Evolutionary conservation across 2,113 vertebrate genomes (phyloP), one percentile per base, ranked within the genome.

Genomic region (Hassar affinis): DNA sequence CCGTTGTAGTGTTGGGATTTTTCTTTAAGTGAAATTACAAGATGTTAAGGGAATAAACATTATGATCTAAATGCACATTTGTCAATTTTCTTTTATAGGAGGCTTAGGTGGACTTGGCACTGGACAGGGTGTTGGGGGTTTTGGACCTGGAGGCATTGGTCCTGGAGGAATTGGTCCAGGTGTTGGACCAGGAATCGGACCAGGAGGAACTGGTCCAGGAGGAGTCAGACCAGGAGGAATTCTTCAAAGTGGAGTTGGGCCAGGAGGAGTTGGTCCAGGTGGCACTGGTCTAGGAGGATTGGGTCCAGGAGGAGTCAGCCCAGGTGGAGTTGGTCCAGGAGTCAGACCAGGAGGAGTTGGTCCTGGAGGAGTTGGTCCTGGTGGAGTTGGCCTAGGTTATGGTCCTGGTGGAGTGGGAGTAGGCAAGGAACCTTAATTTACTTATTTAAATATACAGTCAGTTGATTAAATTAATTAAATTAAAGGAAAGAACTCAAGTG

Each of bases 91-190:
- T 57, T 57, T 33, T 57, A 25, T 27, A 79, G 49, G 20, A 68
- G 79, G 79, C 33, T 35, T 69, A n/a, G 79, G 62, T 80, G 62
- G 59, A 22, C 9, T 79, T 79, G 88, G 88, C 61, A 68, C 78
- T 6, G 88, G 88, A 57, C 78, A 11, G 89, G 33, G 66, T 17
- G 6, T 81, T 22, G 80, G 86, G 80, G 0, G 6, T 76, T 74
- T 61, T 54, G 69, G 84, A 4, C 75, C 51, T 3, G 68, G 66
- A 38, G 81, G 85, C 1, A 0, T 61, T 52, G 68, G 54, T 18
- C 72, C 79, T 27, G 64, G 74, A 14, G 79, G 84, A 27, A 15
- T 78, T 38, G 79, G 75, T 30, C 56, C 80, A 1, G 79, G 79
- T 1, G 15, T 77, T 3, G 66, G 64, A 8, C 74, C 75, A 2